Evolutionary conservation across 1,140 invertebrate genomes (phyloP).

Genomic region (Drosophila melanica): DNA sequence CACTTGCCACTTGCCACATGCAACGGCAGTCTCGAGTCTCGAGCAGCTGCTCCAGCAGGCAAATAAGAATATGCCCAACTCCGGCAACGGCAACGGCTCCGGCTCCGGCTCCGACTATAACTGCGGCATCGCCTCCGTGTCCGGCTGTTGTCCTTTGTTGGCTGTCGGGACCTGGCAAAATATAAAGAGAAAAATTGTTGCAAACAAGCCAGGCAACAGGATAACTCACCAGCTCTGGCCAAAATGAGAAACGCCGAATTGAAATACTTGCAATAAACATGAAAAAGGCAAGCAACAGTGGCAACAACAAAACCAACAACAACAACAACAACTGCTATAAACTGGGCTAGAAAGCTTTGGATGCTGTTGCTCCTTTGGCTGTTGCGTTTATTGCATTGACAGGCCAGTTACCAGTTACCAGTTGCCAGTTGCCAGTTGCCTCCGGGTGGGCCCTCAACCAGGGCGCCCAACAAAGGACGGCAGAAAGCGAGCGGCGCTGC

Average conservation of each 20-base stretch:
- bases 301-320: conserved; percentile 23
- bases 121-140: conserved; percentile 5
- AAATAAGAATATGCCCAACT: conserved; percentile 50
- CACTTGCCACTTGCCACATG: conserved; percentile 38
- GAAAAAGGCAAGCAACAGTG: conserved; percentile 59
- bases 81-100: neutral
- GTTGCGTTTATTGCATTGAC: conserved; percentile 77
- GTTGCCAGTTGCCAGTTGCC: conserved; percentile 38
- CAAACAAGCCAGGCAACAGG: conserved; percentile 44
- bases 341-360: conserved; percentile 22
- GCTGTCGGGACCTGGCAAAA: conserved; percentile 14
- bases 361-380: conserved; percentile 67
- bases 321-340: conserved; percentile 18
- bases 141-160: conserved; percentile 25
- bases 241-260: conserved; percentile 63
- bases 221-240: conserved; percentile 39
- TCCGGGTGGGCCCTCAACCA: conserved; percentile 24
- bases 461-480: conserved; percentile 38
- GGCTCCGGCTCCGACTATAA: neutral
- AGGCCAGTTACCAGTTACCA: conserved; percentile 54
- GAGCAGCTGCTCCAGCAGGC: conserved; percentile 24
- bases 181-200: conserved; percentile 38
- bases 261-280: conserved; percentile 80
- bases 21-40: conserved; percentile 18
- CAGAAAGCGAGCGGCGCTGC: conserved; percentile 51